Conservation (phyloP, 2,113 vertebrate species). For the Hemicordylus capensis region DNA sequence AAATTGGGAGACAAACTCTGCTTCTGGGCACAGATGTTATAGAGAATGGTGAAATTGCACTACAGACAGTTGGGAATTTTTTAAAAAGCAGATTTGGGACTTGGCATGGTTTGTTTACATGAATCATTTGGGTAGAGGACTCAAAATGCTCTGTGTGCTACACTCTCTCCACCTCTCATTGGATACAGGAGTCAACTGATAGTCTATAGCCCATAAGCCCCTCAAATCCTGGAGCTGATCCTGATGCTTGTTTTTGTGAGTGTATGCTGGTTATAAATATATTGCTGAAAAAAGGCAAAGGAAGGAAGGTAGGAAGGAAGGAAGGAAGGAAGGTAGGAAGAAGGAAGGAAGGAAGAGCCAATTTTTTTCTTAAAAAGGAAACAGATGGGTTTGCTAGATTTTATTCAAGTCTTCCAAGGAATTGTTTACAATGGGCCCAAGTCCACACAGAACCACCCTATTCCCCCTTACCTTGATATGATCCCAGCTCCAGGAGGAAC, state of each 20-base stretch:
- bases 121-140: not conserved
- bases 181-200: not conserved
- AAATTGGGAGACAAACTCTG: not conserved
- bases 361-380: not conserved
- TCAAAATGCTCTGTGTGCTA: not conserved
- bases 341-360: not conserved
- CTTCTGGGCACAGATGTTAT: not conserved
- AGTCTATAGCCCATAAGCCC: no score
- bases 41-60: not conserved
- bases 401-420: slow-evolving; percentile 7
- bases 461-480: not conserved
- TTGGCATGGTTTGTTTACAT: not conserved
- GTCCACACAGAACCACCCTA: not conserved
- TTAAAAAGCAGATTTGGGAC: not conserved
- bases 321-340: not conserved
- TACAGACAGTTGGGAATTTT: not conserved
- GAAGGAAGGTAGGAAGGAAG: not conserved
- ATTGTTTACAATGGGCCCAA: not conserved
- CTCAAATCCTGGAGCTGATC: not conserved
- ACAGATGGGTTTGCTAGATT: not conserved
- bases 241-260: not conserved
- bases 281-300: not conserved
- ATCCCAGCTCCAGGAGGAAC: not conserved
- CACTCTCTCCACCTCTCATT: not conserved
- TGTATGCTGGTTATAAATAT: not conserved